These are phyloP conservation scores for Agrotis clavis DNA, from an alignment of 2,888 invertebrate species.

Conservation along the genomic window DNA sequence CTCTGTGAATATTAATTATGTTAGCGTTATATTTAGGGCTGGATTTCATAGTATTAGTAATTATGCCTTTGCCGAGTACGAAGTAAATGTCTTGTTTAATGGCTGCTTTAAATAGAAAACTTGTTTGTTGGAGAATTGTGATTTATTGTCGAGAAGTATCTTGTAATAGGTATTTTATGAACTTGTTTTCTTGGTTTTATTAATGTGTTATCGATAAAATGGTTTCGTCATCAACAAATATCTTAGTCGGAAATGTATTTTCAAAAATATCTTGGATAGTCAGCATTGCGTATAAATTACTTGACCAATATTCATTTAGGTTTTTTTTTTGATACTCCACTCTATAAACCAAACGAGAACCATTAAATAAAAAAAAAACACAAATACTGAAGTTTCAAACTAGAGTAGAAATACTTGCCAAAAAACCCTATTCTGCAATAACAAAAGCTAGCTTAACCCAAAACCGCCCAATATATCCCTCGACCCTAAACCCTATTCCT, in stretches of 20 bases:
- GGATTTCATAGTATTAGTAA: conserved; percentile 39
- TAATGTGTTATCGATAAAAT: not conserved
- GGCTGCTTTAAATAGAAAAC: conserved; percentile 8
- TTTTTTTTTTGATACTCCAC: no score
- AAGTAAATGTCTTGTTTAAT: conserved; percentile 23
- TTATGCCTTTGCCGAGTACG: conserved; percentile 29
- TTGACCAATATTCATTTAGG: no score
- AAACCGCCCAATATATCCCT: not conserved
- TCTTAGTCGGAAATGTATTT: not conserved
- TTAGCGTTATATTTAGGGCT: conserved; percentile 30
- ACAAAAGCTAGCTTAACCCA: no score
- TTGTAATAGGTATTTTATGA: not conserved
- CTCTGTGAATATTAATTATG: conserved; percentile 74
- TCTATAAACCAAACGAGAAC: no score
- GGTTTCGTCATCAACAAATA: not conserved
- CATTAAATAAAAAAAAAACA: no score
- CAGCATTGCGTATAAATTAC: no score
- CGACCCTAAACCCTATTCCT: not conserved
- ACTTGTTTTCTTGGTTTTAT: conserved; percentile 1
- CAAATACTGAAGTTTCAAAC: not conserved
- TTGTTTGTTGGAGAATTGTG: conserved; percentile 5
- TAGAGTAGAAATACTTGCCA: no score
- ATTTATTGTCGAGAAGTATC: conserved; percentile 20
- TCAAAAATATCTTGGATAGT: not conserved
- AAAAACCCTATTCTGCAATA: not conserved